A percentile compares a stretch with the other conserved stretches of the same genome.
These are phyloP conservation scores for Oreonectes daqikongensis DNA, from an alignment of 2,797 vertebrate species.

Conservation along the genomic window DNA sequence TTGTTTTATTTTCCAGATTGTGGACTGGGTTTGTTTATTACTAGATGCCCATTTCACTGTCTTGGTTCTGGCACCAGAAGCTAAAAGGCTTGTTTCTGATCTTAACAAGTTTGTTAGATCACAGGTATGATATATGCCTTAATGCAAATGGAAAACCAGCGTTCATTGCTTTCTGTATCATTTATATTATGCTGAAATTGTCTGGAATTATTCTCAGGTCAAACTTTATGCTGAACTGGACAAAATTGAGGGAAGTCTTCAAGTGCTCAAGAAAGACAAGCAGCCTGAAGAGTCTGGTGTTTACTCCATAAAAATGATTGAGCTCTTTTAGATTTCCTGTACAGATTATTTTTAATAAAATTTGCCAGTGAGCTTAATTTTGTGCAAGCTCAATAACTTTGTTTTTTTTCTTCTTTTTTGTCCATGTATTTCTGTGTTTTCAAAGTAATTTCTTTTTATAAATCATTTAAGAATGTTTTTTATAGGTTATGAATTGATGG, in stretches of 20 bases:
- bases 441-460: too few relatives aligned
- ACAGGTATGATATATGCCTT: constrained; percentile 77
- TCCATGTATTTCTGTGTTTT: too few relatives aligned
- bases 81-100: constrained; percentile 80
- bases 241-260: constrained; percentile 90
- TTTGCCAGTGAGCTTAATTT: constrained; percentile 48
- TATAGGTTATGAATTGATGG: too few relatives aligned
- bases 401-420: too few relatives aligned
- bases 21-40: constrained; percentile 94
- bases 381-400: too few relatives aligned
- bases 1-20: constrained; percentile 75
- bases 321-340: constrained; percentile 81
- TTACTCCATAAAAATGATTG: constrained; percentile 93
- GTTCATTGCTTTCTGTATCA: not conserved
- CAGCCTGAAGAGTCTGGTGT: constrained; percentile 72
- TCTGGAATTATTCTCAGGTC: constrained; percentile 72
- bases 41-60: constrained; percentile 94
- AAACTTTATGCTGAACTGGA: constrained; percentile 89
- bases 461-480: too few relatives aligned
- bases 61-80: constrained; percentile 90
- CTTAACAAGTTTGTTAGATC: constrained; percentile 87
- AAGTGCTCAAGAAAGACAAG: constrained; percentile 80
- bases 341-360: constrained; percentile 63
- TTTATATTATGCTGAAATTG: not conserved
- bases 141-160: not conserved